phyloP scores from a whole-genome alignment of 2,888 invertebrate genomes.

The Caenorhabditis drosophilae region DNA sequence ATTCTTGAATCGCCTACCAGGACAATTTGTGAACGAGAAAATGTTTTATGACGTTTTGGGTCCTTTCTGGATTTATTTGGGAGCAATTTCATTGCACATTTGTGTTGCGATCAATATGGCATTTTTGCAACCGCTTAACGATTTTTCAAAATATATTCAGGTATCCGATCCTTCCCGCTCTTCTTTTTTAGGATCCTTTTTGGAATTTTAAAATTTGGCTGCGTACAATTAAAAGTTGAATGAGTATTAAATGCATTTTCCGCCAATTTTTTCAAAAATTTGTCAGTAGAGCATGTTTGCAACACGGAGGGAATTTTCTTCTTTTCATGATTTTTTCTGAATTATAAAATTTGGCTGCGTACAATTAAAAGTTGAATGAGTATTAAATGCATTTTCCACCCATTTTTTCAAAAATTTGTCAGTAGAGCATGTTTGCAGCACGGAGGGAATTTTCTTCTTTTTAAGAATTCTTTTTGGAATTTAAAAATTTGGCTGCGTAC shows the following conservation, averaged over 20 bases:
- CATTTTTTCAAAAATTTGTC: too few species aligned
- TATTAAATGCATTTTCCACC: not conserved
- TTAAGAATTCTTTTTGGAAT: too few species aligned
- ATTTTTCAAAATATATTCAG: constrained; percentile 18
- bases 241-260: not conserved
- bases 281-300: too few species aligned
- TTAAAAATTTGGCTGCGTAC: too few species aligned
- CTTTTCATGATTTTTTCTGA: too few species aligned
- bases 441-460: not conserved
- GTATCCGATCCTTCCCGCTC: too few species aligned
- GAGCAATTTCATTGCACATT: constrained; percentile 65
- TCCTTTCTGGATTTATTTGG: constrained; percentile 67
- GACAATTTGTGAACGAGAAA: constrained; percentile 53
- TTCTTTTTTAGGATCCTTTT: too few species aligned
- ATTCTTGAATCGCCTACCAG: constrained; percentile 43
- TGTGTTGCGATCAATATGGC: constrained; percentile 65
- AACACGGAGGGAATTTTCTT: not conserved
- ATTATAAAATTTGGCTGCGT: too few species aligned
- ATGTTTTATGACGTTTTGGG: constrained; percentile 56
- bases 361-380: not conserved
- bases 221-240: constrained; percentile 1
- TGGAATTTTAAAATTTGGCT: too few species aligned
- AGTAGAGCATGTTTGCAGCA: too few species aligned
- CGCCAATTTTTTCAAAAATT: not conserved
- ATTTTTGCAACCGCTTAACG: constrained; percentile 47